Evolutionary conservation across 2,888 invertebrate species (phyloP), one percentile per base, ranked within the genome.

Genomic region (Ophioninae sp.): DNA sequence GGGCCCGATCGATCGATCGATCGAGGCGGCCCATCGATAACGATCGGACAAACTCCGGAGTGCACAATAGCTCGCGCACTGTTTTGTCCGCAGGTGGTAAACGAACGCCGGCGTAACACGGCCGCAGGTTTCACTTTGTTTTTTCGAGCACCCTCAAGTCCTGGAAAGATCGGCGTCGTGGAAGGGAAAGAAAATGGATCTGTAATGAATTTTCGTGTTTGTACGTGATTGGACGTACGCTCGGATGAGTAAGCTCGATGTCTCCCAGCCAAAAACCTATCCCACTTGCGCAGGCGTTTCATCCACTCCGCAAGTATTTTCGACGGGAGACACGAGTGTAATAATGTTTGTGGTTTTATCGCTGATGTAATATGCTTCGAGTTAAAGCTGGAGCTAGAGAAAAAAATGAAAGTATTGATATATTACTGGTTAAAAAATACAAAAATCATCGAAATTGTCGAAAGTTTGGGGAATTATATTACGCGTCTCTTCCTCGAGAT

Each of bases 11-110:
- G 51, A 51, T 51, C 51, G 51, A 61, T 61, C 51, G 51, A 61
- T 61, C 61, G 61, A 22, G 3, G 23, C 51, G 51, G 17, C 13
- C 17, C 51, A 51, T 51, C 51, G 51, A 59, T 72, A 59, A 20
- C 69, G 69, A 71, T 71, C 39, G 69, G 13, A 22, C 20, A 9
- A 37, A 59, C 39, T 72, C 51, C 17, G 51, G 51, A 3, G 51
- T 51, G 51, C 39, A n/a, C 37, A 17, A 63, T 13, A 20, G n/a
- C 37, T 63, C 63, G 9, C 30, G 13, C 23, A 22, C 63, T 63
- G 63, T 23, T 63, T 63, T 63, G 13, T 10, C 23, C 22, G 23
- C 63, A 22, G 23, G 23, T 63, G 63, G 63, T 23, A 63, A 63
- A 23, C 51, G 51, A 23, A 63, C 23, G 13, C 23, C 13, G 10